Conservation (phyloP, 2,113 vertebrate species). For the Cebus imitator region DNA sequence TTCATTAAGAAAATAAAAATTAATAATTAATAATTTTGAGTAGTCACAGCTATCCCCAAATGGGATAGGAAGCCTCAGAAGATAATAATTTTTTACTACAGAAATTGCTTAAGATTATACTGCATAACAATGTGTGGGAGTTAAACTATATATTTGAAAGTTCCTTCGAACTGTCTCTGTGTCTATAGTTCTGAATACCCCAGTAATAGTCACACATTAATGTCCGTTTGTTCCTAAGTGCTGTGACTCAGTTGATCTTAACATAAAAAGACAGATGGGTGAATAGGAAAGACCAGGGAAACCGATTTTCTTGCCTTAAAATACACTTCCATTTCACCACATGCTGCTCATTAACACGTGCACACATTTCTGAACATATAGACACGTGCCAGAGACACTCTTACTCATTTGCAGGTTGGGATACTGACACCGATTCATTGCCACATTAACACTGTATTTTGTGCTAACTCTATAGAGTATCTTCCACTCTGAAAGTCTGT, state of each 20-base stretch:
- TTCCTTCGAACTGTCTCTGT: not conserved
- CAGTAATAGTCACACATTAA: not conserved
- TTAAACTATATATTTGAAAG: not conserved
- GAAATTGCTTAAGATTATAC: not conserved
- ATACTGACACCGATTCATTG: not conserved
- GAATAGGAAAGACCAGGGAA: not conserved
- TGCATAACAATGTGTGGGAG: not conserved
- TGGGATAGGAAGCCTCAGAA: not conserved
- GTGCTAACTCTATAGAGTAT: not conserved
- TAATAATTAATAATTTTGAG: not conserved
- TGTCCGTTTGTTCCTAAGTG: not conserved
- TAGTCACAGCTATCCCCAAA: not conserved
- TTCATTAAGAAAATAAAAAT: not conserved
- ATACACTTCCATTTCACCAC: not conserved
- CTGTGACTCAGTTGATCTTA: not conserved
- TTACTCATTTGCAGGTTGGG: not conserved
- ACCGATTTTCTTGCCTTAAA: not conserved
- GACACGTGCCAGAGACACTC: not conserved
- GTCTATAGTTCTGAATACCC: not conserved
- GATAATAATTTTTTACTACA: not conserved
- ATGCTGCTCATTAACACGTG: not conserved
- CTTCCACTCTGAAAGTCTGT: not conserved
- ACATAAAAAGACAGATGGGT: not conserved
- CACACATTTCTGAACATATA: not conserved
- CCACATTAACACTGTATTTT: not conserved